Evolutionary conservation across 2,888 invertebrate genomes (phyloP).

Genomic region (Colostygia pectinataria): DNA sequence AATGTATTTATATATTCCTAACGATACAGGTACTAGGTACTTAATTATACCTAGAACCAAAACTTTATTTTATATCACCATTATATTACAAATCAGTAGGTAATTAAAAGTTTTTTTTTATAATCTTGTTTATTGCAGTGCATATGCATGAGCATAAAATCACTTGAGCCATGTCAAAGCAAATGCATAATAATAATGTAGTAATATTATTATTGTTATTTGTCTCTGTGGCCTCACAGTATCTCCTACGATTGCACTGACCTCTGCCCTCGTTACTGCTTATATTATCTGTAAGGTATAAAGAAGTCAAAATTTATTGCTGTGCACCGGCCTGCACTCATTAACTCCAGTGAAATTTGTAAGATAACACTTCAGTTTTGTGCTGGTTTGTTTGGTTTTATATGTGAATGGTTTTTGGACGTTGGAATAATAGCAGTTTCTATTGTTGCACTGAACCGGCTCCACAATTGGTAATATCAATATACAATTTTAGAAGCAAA

Average conservation of each 20-base stretch:
- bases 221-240: conserved; percentile 62
- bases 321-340: conserved; percentile 19
- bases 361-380: conserved; percentile 37
- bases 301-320: conserved; percentile 64
- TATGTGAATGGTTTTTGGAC: conserved; percentile 9
- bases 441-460: not conserved
- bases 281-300: conserved; percentile 72
- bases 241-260: conserved; percentile 77
- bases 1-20: too few relatives aligned
- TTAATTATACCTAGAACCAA: too few relatives aligned
- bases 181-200: conserved; percentile 31
- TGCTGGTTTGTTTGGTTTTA: conserved; percentile 1
- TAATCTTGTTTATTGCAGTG: too few relatives aligned
- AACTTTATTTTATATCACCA: too few relatives aligned
- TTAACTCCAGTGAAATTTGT: conserved; percentile 41
- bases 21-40: too few relatives aligned
- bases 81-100: too few relatives aligned
- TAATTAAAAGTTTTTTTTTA: too few relatives aligned
- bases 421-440: not conserved
- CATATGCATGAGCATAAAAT: too few relatives aligned
- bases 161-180: conserved; percentile 1
- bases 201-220: conserved; percentile 59
- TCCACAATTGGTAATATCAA: too few relatives aligned
- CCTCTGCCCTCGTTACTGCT: conserved; percentile 62
- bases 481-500: too few relatives aligned